A percentile compares a stretch with the other conserved stretches of the same genome.
These are phyloP conservation scores for Xylota segnis DNA, from an alignment of 2,888 invertebrate species.

Conservation along the genomic window DNA sequence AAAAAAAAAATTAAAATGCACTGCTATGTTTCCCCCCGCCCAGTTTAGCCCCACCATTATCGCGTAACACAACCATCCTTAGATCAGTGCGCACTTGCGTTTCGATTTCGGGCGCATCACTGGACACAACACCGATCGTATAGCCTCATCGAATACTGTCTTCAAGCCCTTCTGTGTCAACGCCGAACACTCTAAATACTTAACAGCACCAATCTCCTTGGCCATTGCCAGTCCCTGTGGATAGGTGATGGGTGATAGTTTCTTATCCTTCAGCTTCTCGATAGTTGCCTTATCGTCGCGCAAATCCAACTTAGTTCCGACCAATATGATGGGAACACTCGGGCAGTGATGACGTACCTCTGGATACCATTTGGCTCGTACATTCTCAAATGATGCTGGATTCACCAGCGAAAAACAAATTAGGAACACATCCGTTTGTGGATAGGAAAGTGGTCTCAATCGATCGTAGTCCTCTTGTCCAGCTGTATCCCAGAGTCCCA, in stretches of 20 bases:
- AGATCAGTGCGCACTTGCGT: conserved; percentile 79
- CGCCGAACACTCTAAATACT: conserved; percentile 83
- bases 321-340: conserved; percentile 83
- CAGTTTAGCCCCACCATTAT: conserved; percentile 32
- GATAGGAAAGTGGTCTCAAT: conserved; percentile 82
- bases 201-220: conserved; percentile 83
- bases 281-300: conserved; percentile 83
- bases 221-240: conserved; percentile 84
- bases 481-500: conserved; percentile 83
- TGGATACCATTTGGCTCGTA: conserved; percentile 83
- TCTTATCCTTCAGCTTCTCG: conserved; percentile 83
- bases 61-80: conserved; percentile 13
- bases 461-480: conserved; percentile 84
- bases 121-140: conserved; percentile 83
- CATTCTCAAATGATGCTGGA: conserved; percentile 83
- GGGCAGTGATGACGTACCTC: conserved; percentile 84
- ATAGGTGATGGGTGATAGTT: conserved; percentile 83
- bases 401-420: conserved; percentile 83
- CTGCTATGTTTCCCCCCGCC: conserved; percentile 47
- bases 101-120: conserved; percentile 80
- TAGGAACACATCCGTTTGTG: conserved; percentile 83
- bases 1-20: conserved; percentile 60
- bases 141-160: conserved; percentile 83
- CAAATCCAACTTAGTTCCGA: conserved; percentile 83
- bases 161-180: conserved; percentile 83